Evolutionary conservation across 2,888 invertebrate genomes (phyloP), one percentile per base, ranked within the genome.

Genomic region (Eremobia ochroleuca): DNA sequence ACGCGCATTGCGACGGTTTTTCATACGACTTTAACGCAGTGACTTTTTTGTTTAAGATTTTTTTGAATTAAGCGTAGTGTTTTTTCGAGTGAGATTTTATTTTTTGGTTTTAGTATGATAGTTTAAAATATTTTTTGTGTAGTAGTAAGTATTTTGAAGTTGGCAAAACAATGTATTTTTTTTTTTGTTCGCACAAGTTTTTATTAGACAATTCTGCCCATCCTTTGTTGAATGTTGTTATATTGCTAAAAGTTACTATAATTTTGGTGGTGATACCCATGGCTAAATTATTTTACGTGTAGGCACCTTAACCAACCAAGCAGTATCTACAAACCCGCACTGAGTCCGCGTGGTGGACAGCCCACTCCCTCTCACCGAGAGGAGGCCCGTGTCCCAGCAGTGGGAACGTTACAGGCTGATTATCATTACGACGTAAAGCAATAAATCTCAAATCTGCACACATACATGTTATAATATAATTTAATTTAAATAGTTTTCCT

Each of bases 1-100:
- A 88, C 85, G 77, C 93, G 93, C 92, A 92, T 89, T 91, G 92
- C 92, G 90, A 85, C 49, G 43, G 73, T 81, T 73, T 84, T 79
- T 76, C 62, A 13, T 72, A 21, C 15, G 49, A 43, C 31, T 28
- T 67, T 59, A 46, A 73, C 40, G 49, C 31, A 25, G 62, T 72
- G 52, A 34, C 0, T 40, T 52, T 52, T 66, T 55, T 31, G 15
- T 18, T 18, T 15, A 55, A 13, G 4, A 46, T 40, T 77, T 65
- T 66, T 49, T 58, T 55, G 0, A 69, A 69, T 65, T 28, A 70
- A 46, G 6, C 1, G 4, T 43, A 31, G 40, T 67, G 66, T 15
- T n/a, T 70, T 31, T 64, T 49, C 11, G n/a, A 49, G 58, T 82
- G 49, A 59, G 0, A 59, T 49, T 28, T 49, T 9, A 62, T 55